Base-by-base conservation (phyloP, 1,140 invertebrate species). In the Drosophila lacertosa region DNA sequence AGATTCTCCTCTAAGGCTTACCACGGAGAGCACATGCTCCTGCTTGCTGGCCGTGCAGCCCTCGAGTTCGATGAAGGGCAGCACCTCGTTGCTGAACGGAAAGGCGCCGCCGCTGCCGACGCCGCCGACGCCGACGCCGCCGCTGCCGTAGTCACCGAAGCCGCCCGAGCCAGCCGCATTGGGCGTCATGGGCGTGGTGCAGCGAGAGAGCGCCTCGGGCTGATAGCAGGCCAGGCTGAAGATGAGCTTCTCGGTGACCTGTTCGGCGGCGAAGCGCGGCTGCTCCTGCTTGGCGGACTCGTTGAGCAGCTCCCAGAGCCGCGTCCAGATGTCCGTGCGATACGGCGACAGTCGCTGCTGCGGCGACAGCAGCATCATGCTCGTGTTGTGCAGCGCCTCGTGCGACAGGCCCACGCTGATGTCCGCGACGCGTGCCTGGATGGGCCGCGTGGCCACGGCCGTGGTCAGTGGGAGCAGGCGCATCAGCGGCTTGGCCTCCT, bases 21-120 rank as follows among this genome's bases (percentile, higher is more conserved):
- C 95, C 84, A 97, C 96, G 1, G 96, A 96, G 3, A 97, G 95
- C 32, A 97, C 94, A 90, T 97, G 96, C 75, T 97, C 96, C 83
- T 97, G 96, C 77, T 96, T 96, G 68, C 95, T 96, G 9, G 96
- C 96, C 3, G 96, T 97, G 77, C 96, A 97, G 22, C 94, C 95
- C 91, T 97, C 96, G n/a, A 95, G 93, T 89, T 97, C 96, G 40
- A 94, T 92, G 90, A 97, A 97, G 0, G 96, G 96, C 63, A 97
- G 91, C 51, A 92, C 86, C 74, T 94, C 93, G 39, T 91, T 92
- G 80, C 84, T 91, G 58, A 63, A 91, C 50, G 55, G 93, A 91
- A 79, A 94, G 1, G 82, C 74, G 39, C 48, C 88, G 11, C 77
- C 74, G 13, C 69, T 88, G 48, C 82, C 59, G 29, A 81, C 92